Percentiles rank a stretch among this genome's conserved stretches.
Conservation (phyloP, 2,113 vertebrate species). For the Empidonax alnorum region DNA sequence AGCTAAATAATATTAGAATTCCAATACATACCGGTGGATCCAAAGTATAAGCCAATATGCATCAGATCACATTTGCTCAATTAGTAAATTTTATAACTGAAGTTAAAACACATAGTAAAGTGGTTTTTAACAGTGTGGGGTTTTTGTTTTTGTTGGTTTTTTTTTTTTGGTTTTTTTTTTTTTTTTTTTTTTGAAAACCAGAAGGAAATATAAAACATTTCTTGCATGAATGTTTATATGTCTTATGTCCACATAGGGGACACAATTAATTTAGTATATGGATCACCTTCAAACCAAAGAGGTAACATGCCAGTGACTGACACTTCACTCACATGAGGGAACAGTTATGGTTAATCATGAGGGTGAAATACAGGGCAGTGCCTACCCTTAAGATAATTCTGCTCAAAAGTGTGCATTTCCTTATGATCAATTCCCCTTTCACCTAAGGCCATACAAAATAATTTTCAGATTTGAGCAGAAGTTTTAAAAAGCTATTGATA, state of each 20-base stretch:
- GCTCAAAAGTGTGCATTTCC: background rate
- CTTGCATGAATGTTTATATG: background rate
- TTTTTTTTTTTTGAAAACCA: background rate
- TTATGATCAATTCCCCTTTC: background rate
- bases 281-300: background rate
- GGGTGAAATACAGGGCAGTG: background rate
- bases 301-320: background rate
- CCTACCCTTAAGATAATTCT: background rate
- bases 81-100: background rate
- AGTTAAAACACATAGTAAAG: background rate
- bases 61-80: background rate
- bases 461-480: background rate
- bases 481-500: background rate
- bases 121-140: background rate
- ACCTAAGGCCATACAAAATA: fast-evolving
- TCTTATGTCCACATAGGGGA: background rate
- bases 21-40: background rate
- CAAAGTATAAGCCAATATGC: background rate
- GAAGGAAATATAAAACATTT: background rate
- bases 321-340: background rate
- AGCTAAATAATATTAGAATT: background rate
- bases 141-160: no score
- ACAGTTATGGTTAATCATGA: background rate
- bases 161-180: no score
- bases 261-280: background rate